Evolutionary conservation across 2,888 invertebrate genomes (phyloP).

Genomic region (Xestoiulus laeticollis): DNA sequence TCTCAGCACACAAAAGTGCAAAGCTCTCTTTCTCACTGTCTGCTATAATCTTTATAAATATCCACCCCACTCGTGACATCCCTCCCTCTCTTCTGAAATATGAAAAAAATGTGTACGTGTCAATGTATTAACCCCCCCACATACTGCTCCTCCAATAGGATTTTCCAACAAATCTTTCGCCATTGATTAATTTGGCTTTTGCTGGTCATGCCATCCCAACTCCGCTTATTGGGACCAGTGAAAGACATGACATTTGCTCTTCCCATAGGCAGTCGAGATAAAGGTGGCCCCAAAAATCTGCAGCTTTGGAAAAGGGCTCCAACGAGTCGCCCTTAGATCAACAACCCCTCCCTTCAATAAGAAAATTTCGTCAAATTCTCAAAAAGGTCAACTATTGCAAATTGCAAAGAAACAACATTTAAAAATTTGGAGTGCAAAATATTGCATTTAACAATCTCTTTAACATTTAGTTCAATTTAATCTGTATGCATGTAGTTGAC

Average conservation of each 20-base stretch:
- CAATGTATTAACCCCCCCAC: constrained; percentile 36
- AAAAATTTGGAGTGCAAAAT: too few relatives aligned
- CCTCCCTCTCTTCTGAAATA: constrained; percentile 29
- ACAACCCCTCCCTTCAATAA: background rate
- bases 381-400: too few relatives aligned
- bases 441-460: too few relatives aligned
- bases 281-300: background rate
- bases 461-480: too few relatives aligned
- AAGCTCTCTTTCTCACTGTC: constrained; percentile 23
- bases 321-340: background rate
- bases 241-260: constrained; percentile 18
- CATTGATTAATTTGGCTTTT: constrained; percentile 31
- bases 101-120: constrained; percentile 36
- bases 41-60: constrained; percentile 37
- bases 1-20: background rate
- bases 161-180: constrained; percentile 15
- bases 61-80: constrained; percentile 37
- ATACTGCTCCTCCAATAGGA: constrained; percentile 21
- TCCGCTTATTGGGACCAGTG: constrained; percentile 11
- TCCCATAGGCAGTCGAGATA: background rate
- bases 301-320: background rate
- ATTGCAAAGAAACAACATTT: too few relatives aligned
- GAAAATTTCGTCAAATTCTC: background rate
- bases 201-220: constrained; percentile 1
- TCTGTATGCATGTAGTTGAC: too few relatives aligned